Base-by-base conservation (phyloP, 2,888 invertebrate genomes). In the Thelaira solivaga region DNA sequence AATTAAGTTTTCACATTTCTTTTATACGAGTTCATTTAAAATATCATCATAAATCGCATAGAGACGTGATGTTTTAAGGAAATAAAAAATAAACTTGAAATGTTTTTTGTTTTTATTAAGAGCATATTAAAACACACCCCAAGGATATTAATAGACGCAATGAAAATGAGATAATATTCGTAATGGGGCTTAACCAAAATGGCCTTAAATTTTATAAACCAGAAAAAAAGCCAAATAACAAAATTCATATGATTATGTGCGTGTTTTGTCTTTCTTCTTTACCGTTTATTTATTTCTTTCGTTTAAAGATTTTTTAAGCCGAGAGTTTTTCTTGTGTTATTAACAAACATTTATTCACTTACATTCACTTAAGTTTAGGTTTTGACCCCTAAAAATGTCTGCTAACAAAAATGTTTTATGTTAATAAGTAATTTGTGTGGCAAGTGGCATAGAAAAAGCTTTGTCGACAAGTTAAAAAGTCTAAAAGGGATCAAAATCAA, bases 1-100 rank as follows among this genome's bases (percentile, higher is more conserved):
- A n/a, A 45, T 61, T 20, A 20, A 22, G 47, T 39, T 67, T 29
- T 36, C 20, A 11, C 6, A 39, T 18, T 16, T 34, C 16, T 47
- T 13, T 39, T n/a, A 1, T 47, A n/a, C 7, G n/a, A 2, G 6
- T 47, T 59, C 24, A 22, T 18, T 43, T 18, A 39, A 57, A 57
- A 59, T 36, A 59, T 43, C 61, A 49, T 57, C 67, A 77, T 72
- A 55, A 77, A 77, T 77, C 62, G 67, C 20, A 67, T 49, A 41
- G 39, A 67, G 61, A 77, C 72, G 72, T 77, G 72, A 77, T 61
- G 71, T 39, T 39, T 65, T 67, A 76, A 76, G 47, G 29, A 34
- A 71, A 53, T 76, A 31, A 39, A 29, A 65, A 26, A 26, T 26
- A 65, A n/a, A n/a, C n/a, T n/a, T n/a, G n/a, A n/a, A n/a, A n/a